These are phyloP conservation scores for Agriopis leucophaearia DNA, from an alignment of 2,888 invertebrate genomes.

Conservation along the genomic window DNA sequence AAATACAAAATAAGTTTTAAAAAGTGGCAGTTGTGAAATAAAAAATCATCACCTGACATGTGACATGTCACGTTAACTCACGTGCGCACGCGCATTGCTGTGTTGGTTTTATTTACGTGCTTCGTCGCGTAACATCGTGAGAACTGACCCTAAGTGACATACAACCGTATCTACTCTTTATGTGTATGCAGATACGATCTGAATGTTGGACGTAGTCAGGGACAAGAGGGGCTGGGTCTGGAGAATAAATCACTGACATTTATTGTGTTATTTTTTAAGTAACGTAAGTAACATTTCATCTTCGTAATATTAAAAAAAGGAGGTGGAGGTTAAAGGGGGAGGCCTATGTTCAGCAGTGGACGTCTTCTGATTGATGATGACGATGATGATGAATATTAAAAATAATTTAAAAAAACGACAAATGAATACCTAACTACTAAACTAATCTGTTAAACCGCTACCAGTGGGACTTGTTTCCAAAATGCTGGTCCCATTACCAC, in stretches of 20 bases:
- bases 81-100: conserved; percentile 1
- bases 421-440: no score
- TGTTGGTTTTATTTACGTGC: conserved; percentile 25
- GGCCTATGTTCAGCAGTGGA: no score
- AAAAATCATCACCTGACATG: conserved; percentile 7
- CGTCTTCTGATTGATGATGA: no score
- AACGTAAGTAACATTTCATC: background rate
- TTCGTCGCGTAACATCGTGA: conserved; percentile 37
- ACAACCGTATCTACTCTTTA: conserved; percentile 22
- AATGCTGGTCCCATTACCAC: no score
- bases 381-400: no score
- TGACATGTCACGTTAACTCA: conserved; percentile 19
- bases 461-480: no score
- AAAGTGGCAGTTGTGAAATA: background rate
- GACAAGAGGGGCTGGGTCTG: background rate
- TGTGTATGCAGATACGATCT: conserved; percentile 30
- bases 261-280: no score
- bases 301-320: no score
- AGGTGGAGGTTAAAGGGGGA: no score
- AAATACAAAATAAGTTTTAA: no score
- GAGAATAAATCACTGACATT: background rate
- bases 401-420: no score
- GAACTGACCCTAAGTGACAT: conserved; percentile 39
- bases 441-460: no score
- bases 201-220: conserved; percentile 11